Base-by-base conservation (phyloP, 1,140 invertebrate species). In the Apocrypta bakeri region DNA sequence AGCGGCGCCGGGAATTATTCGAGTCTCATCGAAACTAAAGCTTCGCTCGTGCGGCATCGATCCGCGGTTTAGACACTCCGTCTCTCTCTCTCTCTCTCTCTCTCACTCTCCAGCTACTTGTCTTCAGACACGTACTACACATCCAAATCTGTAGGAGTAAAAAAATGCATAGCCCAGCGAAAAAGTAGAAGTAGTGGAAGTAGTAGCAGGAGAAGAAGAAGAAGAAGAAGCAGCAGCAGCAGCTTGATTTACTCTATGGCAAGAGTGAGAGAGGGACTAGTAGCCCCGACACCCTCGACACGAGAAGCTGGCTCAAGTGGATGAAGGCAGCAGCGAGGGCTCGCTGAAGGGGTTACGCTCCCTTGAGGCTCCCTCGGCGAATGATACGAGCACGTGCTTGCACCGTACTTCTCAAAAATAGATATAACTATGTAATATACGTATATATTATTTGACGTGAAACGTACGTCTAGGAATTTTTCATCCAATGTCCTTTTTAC, bases 1-100 rank as follows among this genome's bases (percentile, higher is more conserved):
- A 64, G 64, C 79, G 75, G 66, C 37, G n/a, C 12, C 56, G 72
- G 76, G 66, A 63, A 86, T 85, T 61, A 85, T 84, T 79, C 42
- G 66, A 74, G 37, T 61, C 56, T 77, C 48, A 78, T 82, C 69
- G 37, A 29, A 56, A 73, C 48, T 83, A 82, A 83, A 63, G 64
- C 79, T 27, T 81, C 21, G 64, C 9, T 37, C 73, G 6, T 7
- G 24, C 2, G 3, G 29, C 29, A 75, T 75, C 56, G 61, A 75
- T 81, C 63, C 42, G 17, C 25, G 48, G 69, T 80, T 63, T 14
- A 61, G 11, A 29, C 24, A 66, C 21, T 21, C 0, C 17, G 17
- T n/a, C 48, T 7, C 48, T 56, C 48, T 2, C 48, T 17, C 48
- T n/a, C 8, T n/a, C n/a, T n/a, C n/a, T n/a, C 48, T n/a, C 48